Evolutionary conservation across 2,888 invertebrate species (phyloP).

Genomic region (Tuberolachnus salignus): DNA sequence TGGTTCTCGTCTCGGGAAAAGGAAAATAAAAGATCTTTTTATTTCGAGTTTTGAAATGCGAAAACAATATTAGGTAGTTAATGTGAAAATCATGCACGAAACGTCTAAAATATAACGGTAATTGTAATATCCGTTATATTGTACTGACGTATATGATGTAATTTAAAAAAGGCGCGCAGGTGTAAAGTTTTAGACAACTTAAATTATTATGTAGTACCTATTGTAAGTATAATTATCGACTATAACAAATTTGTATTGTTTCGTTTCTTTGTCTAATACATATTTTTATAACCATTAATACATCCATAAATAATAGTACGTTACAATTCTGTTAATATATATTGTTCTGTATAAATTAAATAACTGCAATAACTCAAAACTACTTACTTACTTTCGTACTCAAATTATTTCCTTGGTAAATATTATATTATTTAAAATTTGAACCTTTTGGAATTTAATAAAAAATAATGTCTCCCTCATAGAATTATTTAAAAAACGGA

Average conservation of each 20-base stretch:
- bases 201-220: neutral
- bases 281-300: neutral
- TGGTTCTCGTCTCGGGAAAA: conserved; percentile 22
- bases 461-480: no score
- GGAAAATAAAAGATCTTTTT: conserved; percentile 22
- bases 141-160: neutral
- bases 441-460: no score
- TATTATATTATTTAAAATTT: no score
- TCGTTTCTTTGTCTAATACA: neutral
- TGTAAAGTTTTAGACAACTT: neutral
- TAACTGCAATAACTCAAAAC: no score
- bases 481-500: no score
- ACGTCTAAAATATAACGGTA: conserved; percentile 41
- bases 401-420: no score
- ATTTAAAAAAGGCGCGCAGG: conserved; percentile 15
- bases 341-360: no score
- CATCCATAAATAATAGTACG: neutral
- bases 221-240: neutral
- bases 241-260: neutral
- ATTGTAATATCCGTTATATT: conserved; percentile 23
- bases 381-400: no score
- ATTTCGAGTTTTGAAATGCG: conserved; percentile 21
- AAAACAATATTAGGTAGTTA: conserved; percentile 42
- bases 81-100: conserved; percentile 45
- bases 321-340: no score